Percentiles rank a stretch among this genome's conserved stretches.
These are phyloP conservation scores for Ochropleura leucogaster DNA, from an alignment of 2,888 invertebrate genomes.

Conservation along the genomic window DNA sequence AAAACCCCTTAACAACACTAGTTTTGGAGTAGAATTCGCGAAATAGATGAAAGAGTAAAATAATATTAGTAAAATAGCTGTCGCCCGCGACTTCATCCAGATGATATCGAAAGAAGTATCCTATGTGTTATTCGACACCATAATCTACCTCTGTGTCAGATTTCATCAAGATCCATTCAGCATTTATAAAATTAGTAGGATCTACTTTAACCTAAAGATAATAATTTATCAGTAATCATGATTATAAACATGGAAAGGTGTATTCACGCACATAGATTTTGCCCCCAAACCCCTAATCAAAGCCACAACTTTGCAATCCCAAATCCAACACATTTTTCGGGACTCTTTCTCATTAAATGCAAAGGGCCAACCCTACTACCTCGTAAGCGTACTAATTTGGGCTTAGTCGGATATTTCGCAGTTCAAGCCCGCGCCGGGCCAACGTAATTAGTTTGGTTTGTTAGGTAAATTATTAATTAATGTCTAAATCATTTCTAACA, in stretches of 20 bases:
- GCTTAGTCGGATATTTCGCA: constrained; percentile 61
- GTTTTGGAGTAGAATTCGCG: not conserved
- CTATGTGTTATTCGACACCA: too few species aligned
- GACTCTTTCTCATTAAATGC: constrained; percentile 15
- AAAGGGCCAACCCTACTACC: constrained; percentile 28
- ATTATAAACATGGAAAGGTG: not conserved
- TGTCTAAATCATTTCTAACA: constrained; percentile 54
- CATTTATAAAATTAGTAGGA: too few species aligned
- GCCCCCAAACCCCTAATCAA: not conserved
- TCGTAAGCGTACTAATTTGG: constrained; percentile 52
- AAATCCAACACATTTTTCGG: constrained; percentile 8
- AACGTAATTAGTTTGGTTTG: constrained; percentile 66
- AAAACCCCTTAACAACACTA: not conserved
- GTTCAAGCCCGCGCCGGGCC: constrained; percentile 45
- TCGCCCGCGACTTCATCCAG: too few species aligned
- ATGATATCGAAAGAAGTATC: too few species aligned
- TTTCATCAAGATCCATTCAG: too few species aligned
- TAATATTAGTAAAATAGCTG: too few species aligned
- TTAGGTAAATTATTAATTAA: constrained; percentile 67
- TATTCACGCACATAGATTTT: not conserved
- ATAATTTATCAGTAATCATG: not conserved
- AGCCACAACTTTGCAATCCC: not conserved
- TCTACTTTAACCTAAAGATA: too few species aligned
- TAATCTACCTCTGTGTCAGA: too few species aligned
- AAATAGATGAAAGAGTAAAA: not conserved